Percentiles rank a stretch among this genome's conserved stretches.
Evolutionary conservation across 2,797 vertebrate species (phyloP).

Genomic region (Pelodytes ibericus): DNA sequence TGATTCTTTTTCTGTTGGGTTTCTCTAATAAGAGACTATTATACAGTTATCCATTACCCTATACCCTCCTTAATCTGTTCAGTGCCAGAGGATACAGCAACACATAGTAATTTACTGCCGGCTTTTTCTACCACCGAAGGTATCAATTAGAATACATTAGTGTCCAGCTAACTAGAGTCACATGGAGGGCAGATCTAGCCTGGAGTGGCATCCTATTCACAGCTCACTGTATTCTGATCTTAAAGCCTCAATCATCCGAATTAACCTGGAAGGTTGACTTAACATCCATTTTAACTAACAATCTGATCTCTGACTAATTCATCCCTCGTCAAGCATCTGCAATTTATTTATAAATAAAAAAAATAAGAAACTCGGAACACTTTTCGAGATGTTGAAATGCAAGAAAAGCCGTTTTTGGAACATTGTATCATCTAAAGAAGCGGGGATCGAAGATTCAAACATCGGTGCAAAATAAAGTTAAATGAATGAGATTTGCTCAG

Average conservation of each 20-base stretch:
- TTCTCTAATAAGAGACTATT: not conserved
- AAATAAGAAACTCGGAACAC: no score
- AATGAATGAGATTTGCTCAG: no score
- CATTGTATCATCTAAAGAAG: no score
- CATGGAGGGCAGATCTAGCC: not conserved
- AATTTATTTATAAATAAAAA: no score
- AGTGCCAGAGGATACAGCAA: not conserved
- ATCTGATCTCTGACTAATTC: not conserved
- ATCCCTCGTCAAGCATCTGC: not conserved
- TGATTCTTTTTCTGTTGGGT: not conserved
- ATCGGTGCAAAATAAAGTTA: no score
- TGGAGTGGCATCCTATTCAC: not conserved
- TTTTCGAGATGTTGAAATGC: no score
- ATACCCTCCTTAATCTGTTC: not conserved
- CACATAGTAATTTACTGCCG: not conserved
- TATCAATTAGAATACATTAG: slow-evolving; percentile 7
- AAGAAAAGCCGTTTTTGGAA: no score
- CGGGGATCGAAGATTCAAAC: no score
- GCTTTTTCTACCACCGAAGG: not conserved
- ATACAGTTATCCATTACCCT: not conserved
- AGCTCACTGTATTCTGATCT: not conserved
- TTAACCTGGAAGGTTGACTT: not conserved
- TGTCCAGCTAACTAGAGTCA: not conserved
- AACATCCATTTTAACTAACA: not conserved
- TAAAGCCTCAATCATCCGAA: not conserved